phyloP scores from a whole-genome alignment of 2,888 invertebrate species.

The Clostera curtula region DNA sequence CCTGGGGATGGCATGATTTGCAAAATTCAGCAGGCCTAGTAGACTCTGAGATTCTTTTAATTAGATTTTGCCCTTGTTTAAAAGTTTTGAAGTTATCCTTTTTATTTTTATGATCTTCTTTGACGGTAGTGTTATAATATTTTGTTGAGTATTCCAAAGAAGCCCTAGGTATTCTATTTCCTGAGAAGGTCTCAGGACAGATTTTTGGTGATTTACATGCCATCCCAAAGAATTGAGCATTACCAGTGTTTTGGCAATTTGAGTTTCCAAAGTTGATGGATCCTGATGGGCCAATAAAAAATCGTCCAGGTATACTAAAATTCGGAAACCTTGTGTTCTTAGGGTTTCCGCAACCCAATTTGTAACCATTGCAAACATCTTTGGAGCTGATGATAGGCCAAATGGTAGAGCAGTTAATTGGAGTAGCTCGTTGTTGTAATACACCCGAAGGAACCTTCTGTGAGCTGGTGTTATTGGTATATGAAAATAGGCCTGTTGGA shows the following conservation, averaged over 20 bases:
- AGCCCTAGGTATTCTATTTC: conserved; percentile 7
- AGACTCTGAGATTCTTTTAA: conserved; percentile 7
- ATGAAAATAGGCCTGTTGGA: conserved; percentile 8
- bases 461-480: conserved; percentile 3
- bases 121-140: neutral
- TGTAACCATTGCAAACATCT: conserved; percentile 3
- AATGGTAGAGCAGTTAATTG: conserved; percentile 7
- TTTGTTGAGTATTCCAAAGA: neutral
- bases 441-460: conserved; percentile 5
- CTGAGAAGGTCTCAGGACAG: conserved; percentile 7
- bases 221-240: conserved; percentile 12
- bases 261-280: neutral
- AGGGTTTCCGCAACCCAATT: conserved; percentile 5
- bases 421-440: conserved; percentile 4
- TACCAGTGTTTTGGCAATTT: conserved; percentile 5
- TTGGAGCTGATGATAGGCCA: conserved; percentile 4
- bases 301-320: conserved; percentile 6
- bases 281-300: conserved; percentile 2
- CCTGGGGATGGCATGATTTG: conserved; percentile 1
- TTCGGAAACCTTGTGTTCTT: neutral
- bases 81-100: neutral
- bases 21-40: conserved; percentile 15
- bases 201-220: conserved; percentile 13
- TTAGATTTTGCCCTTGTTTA: conserved; percentile 1
- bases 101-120: neutral